A percentile compares a stretch with the other conserved stretches of the same genome.
These are phyloP conservation scores for Rhynchonycteris naso DNA, from an alignment of 2,797 vertebrate genomes.

Conservation along the genomic window DNA sequence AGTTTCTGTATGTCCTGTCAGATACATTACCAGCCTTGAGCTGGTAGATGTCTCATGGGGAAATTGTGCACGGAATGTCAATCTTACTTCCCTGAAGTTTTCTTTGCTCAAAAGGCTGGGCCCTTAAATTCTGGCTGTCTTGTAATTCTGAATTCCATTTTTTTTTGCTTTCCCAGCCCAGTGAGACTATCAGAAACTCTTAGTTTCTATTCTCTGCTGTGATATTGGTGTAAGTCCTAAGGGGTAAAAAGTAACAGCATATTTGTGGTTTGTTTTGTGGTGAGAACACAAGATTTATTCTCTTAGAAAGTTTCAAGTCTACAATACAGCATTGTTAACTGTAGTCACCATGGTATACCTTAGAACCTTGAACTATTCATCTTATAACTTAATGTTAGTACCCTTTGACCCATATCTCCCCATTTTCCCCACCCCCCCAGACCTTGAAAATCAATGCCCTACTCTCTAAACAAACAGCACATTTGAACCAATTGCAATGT, in stretches of 20 bases:
- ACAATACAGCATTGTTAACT: neutral
- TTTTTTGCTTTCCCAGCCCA: neutral
- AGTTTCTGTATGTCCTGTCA: neutral
- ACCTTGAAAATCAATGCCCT: neutral
- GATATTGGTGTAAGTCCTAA: neutral
- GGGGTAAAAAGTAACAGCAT: neutral
- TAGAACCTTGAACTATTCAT: neutral
- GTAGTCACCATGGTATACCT: neutral
- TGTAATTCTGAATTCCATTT: neutral
- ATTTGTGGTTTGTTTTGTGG: neutral
- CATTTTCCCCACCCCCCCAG: no score
- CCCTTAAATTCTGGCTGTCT: neutral
- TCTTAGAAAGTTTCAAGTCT: no score
- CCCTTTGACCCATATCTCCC: neutral
- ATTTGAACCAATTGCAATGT: neutral
- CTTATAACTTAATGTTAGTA: neutral
- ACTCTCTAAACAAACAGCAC: neutral
- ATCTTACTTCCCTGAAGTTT: neutral
- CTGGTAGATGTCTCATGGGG: neutral
- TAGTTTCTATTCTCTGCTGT: neutral
- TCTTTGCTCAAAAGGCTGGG: neutral
- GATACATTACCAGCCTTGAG: neutral
- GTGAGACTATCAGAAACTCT: neutral
- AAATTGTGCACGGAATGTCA: neutral
- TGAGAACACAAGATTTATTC: neutral